Percentiles rank a stretch among this genome's conserved stretches.
Conservation (phyloP, 2,888 invertebrate species). For the Pyrrhia umbra region DNA sequence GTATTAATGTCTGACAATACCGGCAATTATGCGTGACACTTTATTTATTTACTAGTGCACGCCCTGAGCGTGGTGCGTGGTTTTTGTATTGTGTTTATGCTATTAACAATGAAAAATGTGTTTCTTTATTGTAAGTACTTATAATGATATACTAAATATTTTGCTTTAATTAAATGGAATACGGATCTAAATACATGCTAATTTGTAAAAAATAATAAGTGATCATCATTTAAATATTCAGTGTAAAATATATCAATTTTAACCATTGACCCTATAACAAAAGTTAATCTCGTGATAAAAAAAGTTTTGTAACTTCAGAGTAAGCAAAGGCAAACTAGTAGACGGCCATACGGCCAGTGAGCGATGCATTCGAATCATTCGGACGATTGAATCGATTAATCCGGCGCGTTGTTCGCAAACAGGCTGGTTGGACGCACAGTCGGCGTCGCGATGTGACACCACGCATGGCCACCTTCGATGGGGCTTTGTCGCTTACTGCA, state of each 20-base stretch:
- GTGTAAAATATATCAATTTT: too few species aligned
- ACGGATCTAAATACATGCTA: too few species aligned
- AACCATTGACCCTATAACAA: too few species aligned
- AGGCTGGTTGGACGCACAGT: constrained; percentile 61
- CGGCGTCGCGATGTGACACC: constrained; percentile 59
- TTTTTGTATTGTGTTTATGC: constrained; percentile 41
- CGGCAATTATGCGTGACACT: constrained; percentile 54
- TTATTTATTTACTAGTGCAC: constrained; percentile 59
- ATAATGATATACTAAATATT: too few species aligned
- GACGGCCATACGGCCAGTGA: constrained; percentile 45
- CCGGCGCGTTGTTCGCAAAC: constrained; percentile 76
- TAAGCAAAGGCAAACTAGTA: constrained; percentile 18
- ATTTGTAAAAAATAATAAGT: too few species aligned
- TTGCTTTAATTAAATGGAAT: too few species aligned
- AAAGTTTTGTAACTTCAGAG: background rate
- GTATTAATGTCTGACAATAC: constrained; percentile 47
- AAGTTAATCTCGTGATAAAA: background rate
- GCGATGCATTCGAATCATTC: constrained; percentile 78
- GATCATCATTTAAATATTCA: too few species aligned
- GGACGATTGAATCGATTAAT: constrained; percentile 82
- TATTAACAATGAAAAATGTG: background rate
- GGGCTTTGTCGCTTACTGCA: constrained; percentile 54
- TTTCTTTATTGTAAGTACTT: background rate
- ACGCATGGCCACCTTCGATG: constrained; percentile 70
- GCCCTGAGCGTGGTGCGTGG: constrained; percentile 9